Conservation (phyloP, 2,113 vertebrate species). For the Merops nubicus region DNA sequence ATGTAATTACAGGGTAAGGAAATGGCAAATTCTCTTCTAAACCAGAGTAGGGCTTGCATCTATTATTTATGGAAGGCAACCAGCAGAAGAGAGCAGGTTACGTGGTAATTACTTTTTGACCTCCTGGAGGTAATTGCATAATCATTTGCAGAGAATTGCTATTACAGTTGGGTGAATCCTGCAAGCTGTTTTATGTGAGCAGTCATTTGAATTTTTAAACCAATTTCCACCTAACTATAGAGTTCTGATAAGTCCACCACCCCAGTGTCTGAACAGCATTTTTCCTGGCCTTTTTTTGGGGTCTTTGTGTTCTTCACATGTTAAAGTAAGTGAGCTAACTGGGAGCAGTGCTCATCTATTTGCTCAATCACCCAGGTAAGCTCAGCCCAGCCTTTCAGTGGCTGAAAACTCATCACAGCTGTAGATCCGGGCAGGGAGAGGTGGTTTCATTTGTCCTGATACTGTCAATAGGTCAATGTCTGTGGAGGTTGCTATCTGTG, state of each 20-base stretch:
- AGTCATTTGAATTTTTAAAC: slow-evolving; percentile 68
- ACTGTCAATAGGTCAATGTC: background rate
- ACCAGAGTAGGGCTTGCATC: slow-evolving; percentile 38
- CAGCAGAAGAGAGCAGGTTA: slow-evolving; percentile 68
- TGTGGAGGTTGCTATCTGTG: background rate
- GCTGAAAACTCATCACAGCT: background rate
- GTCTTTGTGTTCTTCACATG: background rate
- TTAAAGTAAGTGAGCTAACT: background rate
- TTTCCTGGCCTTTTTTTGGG: background rate
- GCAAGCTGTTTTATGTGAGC: slow-evolving; percentile 55
- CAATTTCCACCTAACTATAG: slow-evolving; percentile 47
- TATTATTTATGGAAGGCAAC: slow-evolving; percentile 65
- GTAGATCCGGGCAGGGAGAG: background rate
- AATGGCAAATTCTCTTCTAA: slow-evolving; percentile 42
- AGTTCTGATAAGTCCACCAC: slow-evolving; percentile 30
- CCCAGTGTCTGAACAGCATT: background rate
- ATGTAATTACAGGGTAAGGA: slow-evolving; percentile 58
- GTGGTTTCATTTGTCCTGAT: background rate
- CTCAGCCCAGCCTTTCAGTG: background rate
- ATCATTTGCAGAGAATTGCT: slow-evolving; percentile 70
- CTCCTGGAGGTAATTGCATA: slow-evolving; percentile 75
- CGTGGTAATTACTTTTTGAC: slow-evolving; percentile 75
- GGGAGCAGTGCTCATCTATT: background rate
- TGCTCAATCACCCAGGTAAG: background rate
- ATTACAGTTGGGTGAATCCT: slow-evolving; percentile 65